Evolutionary conservation across 2,113 vertebrate species (phyloP), one percentile per base, ranked within the genome.

Genomic region (Sylvicapra grimmia): DNA sequence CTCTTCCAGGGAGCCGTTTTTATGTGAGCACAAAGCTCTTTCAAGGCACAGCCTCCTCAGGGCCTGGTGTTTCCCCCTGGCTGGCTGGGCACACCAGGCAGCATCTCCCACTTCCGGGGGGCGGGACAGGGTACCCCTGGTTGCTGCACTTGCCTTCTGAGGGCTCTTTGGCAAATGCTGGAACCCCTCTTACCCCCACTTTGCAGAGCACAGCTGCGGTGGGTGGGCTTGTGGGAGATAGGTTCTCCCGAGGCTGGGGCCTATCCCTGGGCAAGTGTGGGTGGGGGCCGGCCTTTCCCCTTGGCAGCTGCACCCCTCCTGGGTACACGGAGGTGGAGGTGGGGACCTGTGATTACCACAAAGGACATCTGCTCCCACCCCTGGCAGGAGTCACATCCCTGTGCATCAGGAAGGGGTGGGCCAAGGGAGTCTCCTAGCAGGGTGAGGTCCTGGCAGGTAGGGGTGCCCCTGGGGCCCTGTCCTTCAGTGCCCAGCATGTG

Each of bases 41-140:
- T 31, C 2, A 13, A 79, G 36, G n/a, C 56, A 7, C 33, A 29
- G 51, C 19, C 31, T 54, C 23, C 80, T 56, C n/a, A 36, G 40
- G 6, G 8, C 4, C 2, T 1, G 36, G n/a, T 0, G 5, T 63
- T 25, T 29, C 40, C 54, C n/a, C 19, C 40, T 14, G 63, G 31
- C 7, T 10, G 4, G 19, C 75, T 79, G 11, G 31, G 77, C 72
- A 63, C 31, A 2, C 33, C 44, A 31, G 61, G 31, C 77, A 63
- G n/a, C n/a, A 63, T 58, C 21, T 27, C 77, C 82, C 19, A 29
- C 12, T 47, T 89, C 89, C 27, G 27, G 29, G n/a, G 29, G 51
- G 18, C 5, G 10, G 68, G 40, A 56, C 44, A 0, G 13, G 44
- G 90, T 19, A 54, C 19, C 33, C 31, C 47, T 21, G 53, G n/a